A percentile compares a stretch with the other conserved stretches of the same genome.
Evolutionary conservation across 2,888 invertebrate species (phyloP).

Genomic region (Phalera bucephala): DNA sequence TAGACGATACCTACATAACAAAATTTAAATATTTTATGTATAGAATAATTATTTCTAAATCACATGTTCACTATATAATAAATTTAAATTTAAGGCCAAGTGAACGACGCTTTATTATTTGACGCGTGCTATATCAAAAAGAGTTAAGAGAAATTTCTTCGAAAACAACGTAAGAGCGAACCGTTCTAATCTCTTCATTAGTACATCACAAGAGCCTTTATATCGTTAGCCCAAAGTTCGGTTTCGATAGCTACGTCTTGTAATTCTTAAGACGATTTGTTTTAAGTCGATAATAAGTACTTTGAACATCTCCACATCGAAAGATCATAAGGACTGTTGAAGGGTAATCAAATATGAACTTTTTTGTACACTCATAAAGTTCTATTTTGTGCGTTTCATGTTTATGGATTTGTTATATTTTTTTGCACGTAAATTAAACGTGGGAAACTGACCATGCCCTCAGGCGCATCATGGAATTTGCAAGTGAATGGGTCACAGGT

Average conservation of each 20-base stretch:
- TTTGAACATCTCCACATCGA: slow-evolving; percentile 11
- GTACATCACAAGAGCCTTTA: slow-evolving; percentile 33
- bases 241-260: slow-evolving; percentile 30
- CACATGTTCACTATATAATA: too few relatives aligned
- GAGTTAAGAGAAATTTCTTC: slow-evolving; percentile 48
- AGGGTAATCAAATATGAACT: slow-evolving; percentile 3
- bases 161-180: slow-evolving; percentile 44
- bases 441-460: slow-evolving; percentile 84
- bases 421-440: slow-evolving; percentile 57
- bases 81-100: too few relatives aligned
- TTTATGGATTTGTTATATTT: slow-evolving; percentile 10
- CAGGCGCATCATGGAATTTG: slow-evolving; percentile 81
- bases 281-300: slow-evolving; percentile 43
- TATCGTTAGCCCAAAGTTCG: slow-evolving; percentile 31
- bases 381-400: neutral
- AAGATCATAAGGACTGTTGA: slow-evolving; percentile 7
- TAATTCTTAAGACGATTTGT: slow-evolving; percentile 44
- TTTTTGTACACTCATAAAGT: neutral
- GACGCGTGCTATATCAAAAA: slow-evolving; percentile 58
- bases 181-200: slow-evolving; percentile 58
- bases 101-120: slow-evolving; percentile 24
- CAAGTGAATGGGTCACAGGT: slow-evolving; percentile 57
- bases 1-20: too few relatives aligned
- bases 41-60: too few relatives aligned
- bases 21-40: too few relatives aligned